Percentiles rank a stretch among this genome's conserved stretches.
Conservation (phyloP, 1,140 invertebrate species). For the Saccostrea cuccullata region DNA sequence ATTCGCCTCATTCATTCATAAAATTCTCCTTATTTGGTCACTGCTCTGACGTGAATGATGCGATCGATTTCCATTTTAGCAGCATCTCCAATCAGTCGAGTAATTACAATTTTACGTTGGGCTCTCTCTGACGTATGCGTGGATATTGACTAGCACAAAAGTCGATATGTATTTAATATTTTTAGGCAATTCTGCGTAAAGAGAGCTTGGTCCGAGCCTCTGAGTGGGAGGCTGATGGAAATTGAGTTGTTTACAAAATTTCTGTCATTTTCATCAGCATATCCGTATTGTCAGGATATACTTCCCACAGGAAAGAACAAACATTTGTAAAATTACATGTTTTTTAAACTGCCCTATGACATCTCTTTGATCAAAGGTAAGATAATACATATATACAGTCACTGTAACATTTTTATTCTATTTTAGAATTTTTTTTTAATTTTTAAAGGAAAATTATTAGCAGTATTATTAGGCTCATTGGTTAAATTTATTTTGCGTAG, state of each 20-base stretch:
- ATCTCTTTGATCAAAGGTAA: neutral
- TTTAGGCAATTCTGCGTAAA: slow-evolving; percentile 17
- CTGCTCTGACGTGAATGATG: slow-evolving; percentile 3
- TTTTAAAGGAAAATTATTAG: no score
- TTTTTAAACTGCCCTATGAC: neutral
- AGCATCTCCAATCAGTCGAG: slow-evolving; percentile 18
- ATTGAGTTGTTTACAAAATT: slow-evolving; percentile 26
- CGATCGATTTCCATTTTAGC: slow-evolving; percentile 26
- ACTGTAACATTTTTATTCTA: no score
- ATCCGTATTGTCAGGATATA: neutral
- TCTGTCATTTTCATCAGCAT: slow-evolving; percentile 14
- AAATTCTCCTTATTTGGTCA: slow-evolving; percentile 33
- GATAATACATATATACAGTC: neutral
- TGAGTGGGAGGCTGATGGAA: neutral
- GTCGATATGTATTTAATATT: slow-evolving; percentile 15
- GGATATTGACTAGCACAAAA: slow-evolving; percentile 20
- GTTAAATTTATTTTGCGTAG: no score
- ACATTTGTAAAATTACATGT: neutral
- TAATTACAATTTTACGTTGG: slow-evolving; percentile 24
- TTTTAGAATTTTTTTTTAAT: no score
- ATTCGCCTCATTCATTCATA: slow-evolving; percentile 7
- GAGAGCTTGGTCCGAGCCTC: neutral
- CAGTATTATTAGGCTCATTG: no score
- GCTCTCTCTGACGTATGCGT: neutral
- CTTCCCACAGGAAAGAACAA: slow-evolving; percentile 17